phyloP scores from a whole-genome alignment of 2,888 invertebrate genomes.

The Andrena bucephala region DNA sequence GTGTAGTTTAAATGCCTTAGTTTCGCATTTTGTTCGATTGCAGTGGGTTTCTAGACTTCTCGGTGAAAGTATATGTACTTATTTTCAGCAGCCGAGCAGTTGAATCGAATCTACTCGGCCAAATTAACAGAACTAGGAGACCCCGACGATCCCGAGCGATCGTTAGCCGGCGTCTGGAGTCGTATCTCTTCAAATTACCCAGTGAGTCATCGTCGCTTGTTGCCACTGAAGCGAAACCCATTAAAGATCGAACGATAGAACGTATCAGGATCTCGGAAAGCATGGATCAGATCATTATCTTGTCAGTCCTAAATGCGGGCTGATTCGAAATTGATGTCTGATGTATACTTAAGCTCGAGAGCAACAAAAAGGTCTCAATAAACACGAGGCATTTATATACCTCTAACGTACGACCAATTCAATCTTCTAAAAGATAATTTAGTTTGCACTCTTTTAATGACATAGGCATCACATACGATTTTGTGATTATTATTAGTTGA shows the following conservation, averaged over 20 bases:
- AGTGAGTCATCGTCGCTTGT: conserved; percentile 68
- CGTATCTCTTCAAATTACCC: conserved; percentile 73
- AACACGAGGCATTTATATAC: background rate
- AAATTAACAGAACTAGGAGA: background rate
- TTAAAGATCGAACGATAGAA: conserved; percentile 68
- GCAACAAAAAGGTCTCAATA: background rate
- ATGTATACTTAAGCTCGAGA: background rate
- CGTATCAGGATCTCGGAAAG: conserved; percentile 52
- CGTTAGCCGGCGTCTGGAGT: conserved; percentile 44
- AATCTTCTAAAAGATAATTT: background rate
- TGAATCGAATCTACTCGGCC: background rate
- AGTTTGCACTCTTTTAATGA: background rate
- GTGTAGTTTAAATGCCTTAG: background rate
- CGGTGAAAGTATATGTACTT: background rate
- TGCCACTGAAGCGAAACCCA: conserved; percentile 62
- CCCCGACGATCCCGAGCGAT: background rate
- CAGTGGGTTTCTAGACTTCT: background rate
- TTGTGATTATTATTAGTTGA: background rate
- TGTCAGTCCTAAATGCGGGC: background rate
- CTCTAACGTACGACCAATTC: background rate
- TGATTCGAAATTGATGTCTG: conserved; percentile 6
- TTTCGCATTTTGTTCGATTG: background rate
- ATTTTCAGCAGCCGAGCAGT: background rate
- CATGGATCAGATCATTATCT: conserved; percentile 59
- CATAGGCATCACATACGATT: background rate